A percentile compares a stretch with the other conserved stretches of the same genome.
These are phyloP conservation scores for Malurus melanocephalus DNA, from an alignment of 2,113 vertebrate genomes.

Conservation along the genomic window DNA sequence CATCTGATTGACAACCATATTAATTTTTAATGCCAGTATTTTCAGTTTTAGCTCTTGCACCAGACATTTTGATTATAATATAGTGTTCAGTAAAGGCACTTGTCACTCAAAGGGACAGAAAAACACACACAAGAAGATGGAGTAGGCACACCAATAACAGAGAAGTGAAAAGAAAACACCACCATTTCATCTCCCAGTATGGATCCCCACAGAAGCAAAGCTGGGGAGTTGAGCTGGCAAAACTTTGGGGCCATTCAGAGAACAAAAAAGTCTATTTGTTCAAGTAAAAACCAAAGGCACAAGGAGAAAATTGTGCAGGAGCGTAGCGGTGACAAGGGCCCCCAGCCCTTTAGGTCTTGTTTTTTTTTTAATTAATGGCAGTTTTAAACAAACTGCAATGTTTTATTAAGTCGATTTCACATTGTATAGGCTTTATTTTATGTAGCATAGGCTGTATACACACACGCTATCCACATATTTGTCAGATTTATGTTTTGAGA, in stretches of 20 bases:
- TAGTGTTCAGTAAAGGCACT: conserved; percentile 25
- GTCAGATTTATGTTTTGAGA: neutral
- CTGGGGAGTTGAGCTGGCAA: neutral
- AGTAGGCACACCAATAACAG: neutral
- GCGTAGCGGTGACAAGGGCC: neutral
- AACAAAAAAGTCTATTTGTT: neutral
- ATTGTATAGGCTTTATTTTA: neutral
- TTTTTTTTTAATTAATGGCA: neutral
- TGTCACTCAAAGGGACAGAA: conserved; percentile 55
- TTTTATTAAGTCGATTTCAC: neutral
- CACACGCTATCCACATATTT: neutral
- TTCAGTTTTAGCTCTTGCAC: neutral
- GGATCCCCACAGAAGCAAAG: neutral
- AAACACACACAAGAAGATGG: conserved; percentile 21
- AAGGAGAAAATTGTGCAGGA: neutral
- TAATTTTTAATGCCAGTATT: conserved; percentile 43
- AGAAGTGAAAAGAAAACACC: neutral
- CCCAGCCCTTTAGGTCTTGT: neutral
- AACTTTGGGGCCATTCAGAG: neutral
- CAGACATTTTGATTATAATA: conserved; percentile 40
- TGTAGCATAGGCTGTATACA: neutral
- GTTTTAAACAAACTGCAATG: neutral
- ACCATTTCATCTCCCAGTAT: neutral
- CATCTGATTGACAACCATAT: conserved; percentile 49
- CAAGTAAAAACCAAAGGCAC: neutral